Evolutionary conservation across 2,888 invertebrate genomes (phyloP).

Genomic region (Andrena dorsata): DNA sequence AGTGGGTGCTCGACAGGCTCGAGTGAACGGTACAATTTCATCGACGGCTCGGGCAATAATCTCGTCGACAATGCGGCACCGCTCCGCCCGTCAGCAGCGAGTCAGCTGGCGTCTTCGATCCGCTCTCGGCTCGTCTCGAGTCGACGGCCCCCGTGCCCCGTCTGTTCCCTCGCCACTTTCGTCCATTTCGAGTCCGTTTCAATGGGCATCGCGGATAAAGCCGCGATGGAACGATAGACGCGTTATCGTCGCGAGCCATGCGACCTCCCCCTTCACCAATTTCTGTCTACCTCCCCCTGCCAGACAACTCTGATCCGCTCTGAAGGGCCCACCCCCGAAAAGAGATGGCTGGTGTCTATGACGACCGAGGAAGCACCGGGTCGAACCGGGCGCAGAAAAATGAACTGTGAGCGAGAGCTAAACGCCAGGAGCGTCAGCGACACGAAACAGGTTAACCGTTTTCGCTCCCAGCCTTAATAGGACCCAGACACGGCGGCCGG

Average conservation of each 20-base stretch:
- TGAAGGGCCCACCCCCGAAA: too few species aligned
- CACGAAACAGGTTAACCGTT: constrained; percentile 21
- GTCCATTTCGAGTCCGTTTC: constrained; percentile 26
- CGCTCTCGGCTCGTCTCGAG: constrained; percentile 37
- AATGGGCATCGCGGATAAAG: background rate
- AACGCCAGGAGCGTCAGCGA: too few species aligned
- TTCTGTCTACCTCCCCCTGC: too few species aligned
- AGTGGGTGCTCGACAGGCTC: constrained; percentile 58
- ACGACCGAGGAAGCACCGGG: too few species aligned
- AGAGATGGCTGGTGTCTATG: too few species aligned
- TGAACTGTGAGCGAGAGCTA: too few species aligned
- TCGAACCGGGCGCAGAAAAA: too few species aligned
- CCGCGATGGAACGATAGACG: background rate
- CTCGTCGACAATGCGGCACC: constrained; percentile 58
- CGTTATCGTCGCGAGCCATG: background rate
- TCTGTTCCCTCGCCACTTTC: constrained; percentile 23
- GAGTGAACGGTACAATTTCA: constrained; percentile 69
- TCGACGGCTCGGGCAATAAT: constrained; percentile 64
- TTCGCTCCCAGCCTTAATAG: constrained; percentile 31
- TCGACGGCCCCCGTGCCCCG: constrained; percentile 13
- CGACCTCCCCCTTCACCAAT: too few species aligned
- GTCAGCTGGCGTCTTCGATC: constrained; percentile 73
- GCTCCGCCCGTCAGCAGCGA: constrained; percentile 48
- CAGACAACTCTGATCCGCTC: too few species aligned
- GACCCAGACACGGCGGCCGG: constrained; percentile 7